Conservation (phyloP, 2,113 vertebrate genomes). For the Callorhinus ursinus region DNA sequence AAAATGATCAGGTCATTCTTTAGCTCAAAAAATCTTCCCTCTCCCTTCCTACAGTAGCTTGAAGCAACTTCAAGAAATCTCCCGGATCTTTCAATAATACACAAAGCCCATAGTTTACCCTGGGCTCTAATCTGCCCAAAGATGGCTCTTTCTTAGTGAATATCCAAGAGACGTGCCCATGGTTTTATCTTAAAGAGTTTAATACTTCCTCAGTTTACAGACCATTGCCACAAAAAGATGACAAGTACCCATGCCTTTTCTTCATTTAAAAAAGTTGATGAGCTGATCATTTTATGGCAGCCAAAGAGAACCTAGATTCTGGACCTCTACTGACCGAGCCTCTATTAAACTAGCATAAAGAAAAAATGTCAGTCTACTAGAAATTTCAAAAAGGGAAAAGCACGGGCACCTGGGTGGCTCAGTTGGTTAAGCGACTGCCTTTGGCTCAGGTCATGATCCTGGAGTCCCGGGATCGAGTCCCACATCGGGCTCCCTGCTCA, state of each 20-base stretch:
- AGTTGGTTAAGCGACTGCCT: too few species aligned
- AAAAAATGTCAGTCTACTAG: neutral
- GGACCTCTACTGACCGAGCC: neutral
- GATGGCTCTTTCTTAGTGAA: neutral
- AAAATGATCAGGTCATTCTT: neutral
- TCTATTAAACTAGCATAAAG: neutral
- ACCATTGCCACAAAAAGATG: neutral
- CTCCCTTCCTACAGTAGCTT: neutral
- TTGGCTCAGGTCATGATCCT: too few species aligned
- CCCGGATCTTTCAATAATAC: neutral
- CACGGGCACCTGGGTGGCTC: neutral
- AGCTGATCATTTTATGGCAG: neutral
- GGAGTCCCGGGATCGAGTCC: too few species aligned
- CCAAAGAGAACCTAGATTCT: slow-evolving; percentile 26
- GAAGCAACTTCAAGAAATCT: slow-evolving; percentile 31
- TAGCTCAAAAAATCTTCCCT: neutral
- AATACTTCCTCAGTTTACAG: neutral
- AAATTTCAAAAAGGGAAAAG: slow-evolving; percentile 47
- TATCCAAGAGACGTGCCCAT: neutral
- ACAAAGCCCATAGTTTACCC: neutral
- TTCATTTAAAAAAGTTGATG: slow-evolving; percentile 30
- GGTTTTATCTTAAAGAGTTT: slow-evolving; percentile 5
- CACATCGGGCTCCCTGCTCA: too few species aligned
- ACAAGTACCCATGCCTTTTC: neutral
- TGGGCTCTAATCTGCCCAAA: neutral